Conservation (phyloP, 23 tunicate genomes). For the Styela clava region DNA sequence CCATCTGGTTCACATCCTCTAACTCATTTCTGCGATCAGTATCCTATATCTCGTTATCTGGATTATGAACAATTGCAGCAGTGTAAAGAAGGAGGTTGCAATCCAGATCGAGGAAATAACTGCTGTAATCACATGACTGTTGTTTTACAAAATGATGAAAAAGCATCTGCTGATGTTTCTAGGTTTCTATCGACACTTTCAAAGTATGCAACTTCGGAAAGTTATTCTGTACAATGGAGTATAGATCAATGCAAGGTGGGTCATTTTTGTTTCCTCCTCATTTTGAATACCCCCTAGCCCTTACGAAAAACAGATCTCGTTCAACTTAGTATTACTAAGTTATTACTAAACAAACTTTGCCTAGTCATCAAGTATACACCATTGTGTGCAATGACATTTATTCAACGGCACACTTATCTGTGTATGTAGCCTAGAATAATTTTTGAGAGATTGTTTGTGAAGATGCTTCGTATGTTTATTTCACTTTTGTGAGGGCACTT, state of each 20-base stretch:
- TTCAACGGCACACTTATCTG: too few species aligned
- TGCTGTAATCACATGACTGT: not conserved
- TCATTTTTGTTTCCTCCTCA: not conserved
- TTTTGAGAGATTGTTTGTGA: too few species aligned
- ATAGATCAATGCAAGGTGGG: constrained; percentile 15
- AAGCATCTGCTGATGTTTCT: not conserved
- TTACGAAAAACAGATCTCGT: too few species aligned
- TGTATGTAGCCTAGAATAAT: too few species aligned
- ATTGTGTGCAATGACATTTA: too few species aligned
- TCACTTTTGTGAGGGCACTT: too few species aligned
- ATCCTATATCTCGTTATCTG: not conserved
- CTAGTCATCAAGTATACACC: too few species aligned
- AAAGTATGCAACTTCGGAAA: constrained; percentile 27
- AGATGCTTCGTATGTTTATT: too few species aligned
- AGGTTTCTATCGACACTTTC: not conserved
- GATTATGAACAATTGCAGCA: not conserved
- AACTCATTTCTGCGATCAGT: not conserved
- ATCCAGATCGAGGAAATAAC: not conserved
- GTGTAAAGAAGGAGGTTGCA: not conserved
- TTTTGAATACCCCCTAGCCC: too few species aligned
- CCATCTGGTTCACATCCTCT: not conserved
- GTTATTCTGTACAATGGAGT: constrained; percentile 14
- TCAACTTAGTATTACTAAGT: too few species aligned
- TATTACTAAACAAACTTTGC: too few species aligned
- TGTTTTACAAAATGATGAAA: constrained; percentile 3